Evolutionary conservation across 2,888 invertebrate species (phyloP).

Genomic region (Piscicola geometra): DNA sequence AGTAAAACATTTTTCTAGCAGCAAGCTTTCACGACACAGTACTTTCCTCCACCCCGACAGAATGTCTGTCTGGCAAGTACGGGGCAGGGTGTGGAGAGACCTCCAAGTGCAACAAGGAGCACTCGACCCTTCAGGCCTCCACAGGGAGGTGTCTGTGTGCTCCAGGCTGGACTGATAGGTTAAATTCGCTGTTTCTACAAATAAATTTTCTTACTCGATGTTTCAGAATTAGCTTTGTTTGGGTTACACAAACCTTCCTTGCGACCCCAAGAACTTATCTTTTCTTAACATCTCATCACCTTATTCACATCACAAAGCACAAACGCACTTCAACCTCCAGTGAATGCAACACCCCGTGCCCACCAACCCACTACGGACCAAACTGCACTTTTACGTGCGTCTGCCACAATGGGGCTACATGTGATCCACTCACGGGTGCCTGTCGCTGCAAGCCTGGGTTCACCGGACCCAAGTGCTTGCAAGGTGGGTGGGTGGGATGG

Average conservation of each 20-base stretch:
- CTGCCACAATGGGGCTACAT: conserved; percentile 50
- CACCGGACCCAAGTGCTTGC: conserved; percentile 56
- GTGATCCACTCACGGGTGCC: conserved; percentile 65
- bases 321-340: neutral
- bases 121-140: conserved; percentile 55
- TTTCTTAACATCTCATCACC: too few relatives aligned
- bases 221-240: too few relatives aligned
- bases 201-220: too few relatives aligned
- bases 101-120: conserved; percentile 58
- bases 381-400: conserved; percentile 50
- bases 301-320: too few relatives aligned
- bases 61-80: conserved; percentile 54
- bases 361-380: conserved; percentile 54
- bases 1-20: too few relatives aligned
- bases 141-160: conserved; percentile 49
- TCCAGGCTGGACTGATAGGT: conserved; percentile 37
- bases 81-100: conserved; percentile 56
- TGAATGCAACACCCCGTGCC: conserved; percentile 49
- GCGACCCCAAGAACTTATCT: too few relatives aligned
- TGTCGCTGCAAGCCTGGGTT: conserved; percentile 63
- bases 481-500: conserved; percentile 65
- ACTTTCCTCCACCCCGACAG: too few relatives aligned
- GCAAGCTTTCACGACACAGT: too few relatives aligned
- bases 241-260: too few relatives aligned
- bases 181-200: too few relatives aligned